Evolutionary conservation across 2,888 invertebrate species (phyloP).

Genomic region (Polydrusus cervinus): DNA sequence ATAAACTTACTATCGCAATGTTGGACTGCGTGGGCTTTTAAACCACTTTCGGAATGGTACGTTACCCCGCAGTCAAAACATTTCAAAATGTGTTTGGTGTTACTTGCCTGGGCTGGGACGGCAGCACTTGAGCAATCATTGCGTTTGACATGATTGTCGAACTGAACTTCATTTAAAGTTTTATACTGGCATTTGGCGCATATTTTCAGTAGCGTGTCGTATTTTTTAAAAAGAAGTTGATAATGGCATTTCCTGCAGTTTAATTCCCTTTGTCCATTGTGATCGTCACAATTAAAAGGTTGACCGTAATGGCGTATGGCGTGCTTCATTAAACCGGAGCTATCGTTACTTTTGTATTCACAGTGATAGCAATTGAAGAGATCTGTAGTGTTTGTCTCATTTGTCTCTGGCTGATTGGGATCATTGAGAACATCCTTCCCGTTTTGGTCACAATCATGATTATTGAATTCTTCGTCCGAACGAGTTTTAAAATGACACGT

Average conservation of each 20-base stretch:
- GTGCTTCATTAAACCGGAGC: not conserved
- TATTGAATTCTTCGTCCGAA: not conserved
- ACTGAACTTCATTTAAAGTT: not conserved
- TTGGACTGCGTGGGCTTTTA: slow-evolving; percentile 1
- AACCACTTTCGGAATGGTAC: not conserved
- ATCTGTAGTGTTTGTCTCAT: not conserved
- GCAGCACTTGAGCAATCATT: not conserved
- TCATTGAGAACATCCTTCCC: not conserved
- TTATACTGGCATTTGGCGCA: slow-evolving; percentile 7
- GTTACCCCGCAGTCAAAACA: not conserved
- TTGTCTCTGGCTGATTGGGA: not conserved
- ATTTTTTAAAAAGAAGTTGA: not conserved
- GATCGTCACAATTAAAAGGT: not conserved
- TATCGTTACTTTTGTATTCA: not conserved
- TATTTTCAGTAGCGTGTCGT: not conserved
- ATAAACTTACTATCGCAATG: not conserved
- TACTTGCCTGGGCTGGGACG: not conserved
- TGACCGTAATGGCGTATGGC: not conserved
- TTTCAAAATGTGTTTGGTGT: not conserved
- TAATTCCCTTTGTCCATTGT: not conserved
- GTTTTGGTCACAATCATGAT: not conserved
- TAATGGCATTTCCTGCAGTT: not conserved
- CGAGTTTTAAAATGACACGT: not conserved
- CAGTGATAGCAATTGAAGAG: not conserved
- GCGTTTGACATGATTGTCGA: not conserved